A percentile compares a stretch with the other conserved stretches of the same genome.
Evolutionary conservation across 35 echinoderm and acorn worm species (phyloP).

Genomic region (Apostichopus japonicus): DNA sequence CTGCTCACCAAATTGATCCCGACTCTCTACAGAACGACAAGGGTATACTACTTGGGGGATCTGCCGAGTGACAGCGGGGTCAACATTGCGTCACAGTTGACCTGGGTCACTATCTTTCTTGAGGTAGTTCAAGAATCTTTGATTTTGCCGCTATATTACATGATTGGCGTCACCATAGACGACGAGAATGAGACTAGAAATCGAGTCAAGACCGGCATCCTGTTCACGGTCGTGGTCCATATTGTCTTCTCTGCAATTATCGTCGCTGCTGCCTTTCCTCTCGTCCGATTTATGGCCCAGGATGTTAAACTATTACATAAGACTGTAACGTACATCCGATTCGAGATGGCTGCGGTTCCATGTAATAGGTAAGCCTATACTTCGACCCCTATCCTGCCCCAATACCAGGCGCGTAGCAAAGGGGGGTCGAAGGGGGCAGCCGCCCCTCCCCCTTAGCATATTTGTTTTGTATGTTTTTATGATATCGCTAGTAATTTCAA

Average conservation of each 20-base stretch:
- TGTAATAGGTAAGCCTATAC: slow-evolving; percentile 1
- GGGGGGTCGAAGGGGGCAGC: too few species aligned
- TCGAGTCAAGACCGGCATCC: slow-evolving; percentile 10
- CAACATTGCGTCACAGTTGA: slow-evolving; percentile 44
- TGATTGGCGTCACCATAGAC: slow-evolving; percentile 25
- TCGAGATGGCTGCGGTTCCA: slow-evolving; percentile 24
- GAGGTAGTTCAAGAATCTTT: slow-evolving; percentile 31
- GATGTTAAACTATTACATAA: slow-evolving; percentile 20
- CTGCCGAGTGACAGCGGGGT: slow-evolving; percentile 26
- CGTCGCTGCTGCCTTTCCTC: background rate
- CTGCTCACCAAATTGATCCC: slow-evolving; percentile 31
- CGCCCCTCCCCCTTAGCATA: too few species aligned
- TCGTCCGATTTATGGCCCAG: slow-evolving; percentile 39
- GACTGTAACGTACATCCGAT: slow-evolving; percentile 14
- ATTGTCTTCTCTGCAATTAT: background rate
- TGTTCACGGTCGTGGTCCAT: slow-evolving; percentile 31
- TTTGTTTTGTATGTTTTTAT: too few species aligned
- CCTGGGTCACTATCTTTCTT: slow-evolving; percentile 26
- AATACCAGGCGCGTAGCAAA: too few species aligned
- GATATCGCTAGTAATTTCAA: too few species aligned
- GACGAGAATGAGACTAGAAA: slow-evolving; percentile 18
- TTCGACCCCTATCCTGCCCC: background rate
- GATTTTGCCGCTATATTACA: slow-evolving; percentile 27
- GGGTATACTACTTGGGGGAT: slow-evolving; percentile 43
- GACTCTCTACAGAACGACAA: slow-evolving; percentile 11